Percentiles rank a stretch among this genome's conserved stretches.
Conservation (phyloP, 2,113 vertebrate species). For the Crotalus tigris region DNA sequence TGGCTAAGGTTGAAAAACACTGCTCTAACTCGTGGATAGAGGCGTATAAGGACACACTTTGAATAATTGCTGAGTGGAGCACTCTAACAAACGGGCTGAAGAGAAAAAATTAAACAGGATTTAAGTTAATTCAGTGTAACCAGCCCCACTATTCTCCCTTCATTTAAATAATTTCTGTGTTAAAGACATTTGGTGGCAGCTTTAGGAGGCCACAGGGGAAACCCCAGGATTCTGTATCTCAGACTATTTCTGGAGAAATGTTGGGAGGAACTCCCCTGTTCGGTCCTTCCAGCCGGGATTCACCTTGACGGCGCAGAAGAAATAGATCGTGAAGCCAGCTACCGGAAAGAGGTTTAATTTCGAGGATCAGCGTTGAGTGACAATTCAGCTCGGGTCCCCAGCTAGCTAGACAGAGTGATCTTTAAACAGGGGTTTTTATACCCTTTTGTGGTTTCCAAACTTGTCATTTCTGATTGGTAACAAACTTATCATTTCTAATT, state of each 20-base stretch:
- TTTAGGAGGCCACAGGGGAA: background rate
- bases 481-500: no score
- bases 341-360: no score
- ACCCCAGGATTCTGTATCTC: background rate
- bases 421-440: no score
- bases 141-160: background rate
- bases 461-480: no score
- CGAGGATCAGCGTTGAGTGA: no score
- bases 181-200: background rate
- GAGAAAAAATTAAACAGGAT: background rate
- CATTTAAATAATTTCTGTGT: background rate
- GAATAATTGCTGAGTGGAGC: background rate
- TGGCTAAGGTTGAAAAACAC: background rate
- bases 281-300: no score
- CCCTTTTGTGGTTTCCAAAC: no score
- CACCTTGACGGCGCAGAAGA: no score
- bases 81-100: background rate
- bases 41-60: background rate
- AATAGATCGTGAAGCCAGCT: no score
- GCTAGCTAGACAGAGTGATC: no score
- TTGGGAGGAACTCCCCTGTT: no score
- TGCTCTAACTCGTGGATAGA: background rate
- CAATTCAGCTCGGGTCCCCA: no score
- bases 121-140: background rate
- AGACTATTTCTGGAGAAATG: background rate